Percentiles rank a stretch among this genome's conserved stretches.
These are phyloP conservation scores for Petrolisthes manimaculis DNA, from an alignment of 2,888 invertebrate genomes.

Conservation along the genomic window DNA sequence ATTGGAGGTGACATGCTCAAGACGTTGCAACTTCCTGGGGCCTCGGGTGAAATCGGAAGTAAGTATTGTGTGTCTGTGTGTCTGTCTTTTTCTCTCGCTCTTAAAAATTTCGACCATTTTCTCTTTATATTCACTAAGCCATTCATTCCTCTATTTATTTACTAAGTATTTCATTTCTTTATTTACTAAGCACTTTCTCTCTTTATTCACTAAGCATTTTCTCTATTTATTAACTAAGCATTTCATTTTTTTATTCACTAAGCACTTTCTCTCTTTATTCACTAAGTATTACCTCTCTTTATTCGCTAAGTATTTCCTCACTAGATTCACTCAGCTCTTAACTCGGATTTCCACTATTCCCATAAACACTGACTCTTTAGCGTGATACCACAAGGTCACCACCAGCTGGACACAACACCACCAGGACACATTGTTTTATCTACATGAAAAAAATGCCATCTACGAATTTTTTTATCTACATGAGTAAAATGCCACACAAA, in stretches of 20 bases:
- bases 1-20: conserved; percentile 53
- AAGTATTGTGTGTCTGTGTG: background rate
- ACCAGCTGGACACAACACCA: too few species aligned
- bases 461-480: too few species aligned
- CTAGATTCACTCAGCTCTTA: background rate
- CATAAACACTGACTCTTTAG: too few species aligned
- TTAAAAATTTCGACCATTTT: background rate
- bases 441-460: too few species aligned
- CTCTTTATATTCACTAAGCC: background rate
- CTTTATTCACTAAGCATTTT: background rate
- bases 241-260: background rate
- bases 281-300: background rate
- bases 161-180: background rate
- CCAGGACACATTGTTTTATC: too few species aligned
- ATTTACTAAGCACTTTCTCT: background rate
- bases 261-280: background rate
- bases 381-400: too few species aligned
- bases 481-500: too few species aligned
- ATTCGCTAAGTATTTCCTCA: background rate
- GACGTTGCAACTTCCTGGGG: conserved; percentile 39
- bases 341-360: too few species aligned
- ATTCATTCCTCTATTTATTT: background rate
- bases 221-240: background rate
- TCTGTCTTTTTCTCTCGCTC: background rate
- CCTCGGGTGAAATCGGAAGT: conserved; percentile 48